Conservation (phyloP, 2,888 invertebrate species). For the Eumerus sabulonum region DNA sequence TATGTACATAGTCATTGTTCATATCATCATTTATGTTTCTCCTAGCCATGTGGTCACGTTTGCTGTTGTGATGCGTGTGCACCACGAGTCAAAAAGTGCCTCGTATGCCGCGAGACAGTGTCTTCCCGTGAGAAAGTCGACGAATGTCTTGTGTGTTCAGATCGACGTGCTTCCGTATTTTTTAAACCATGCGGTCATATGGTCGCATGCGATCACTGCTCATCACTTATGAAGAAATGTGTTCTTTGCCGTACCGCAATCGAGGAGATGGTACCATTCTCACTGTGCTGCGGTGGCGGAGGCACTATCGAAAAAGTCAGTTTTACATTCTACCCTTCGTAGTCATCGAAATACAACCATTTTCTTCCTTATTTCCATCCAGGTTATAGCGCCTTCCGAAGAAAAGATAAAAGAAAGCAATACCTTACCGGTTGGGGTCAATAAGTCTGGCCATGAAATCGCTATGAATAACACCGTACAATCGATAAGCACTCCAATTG, state of each 20-base stretch:
- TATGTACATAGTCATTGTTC: too few relatives aligned
- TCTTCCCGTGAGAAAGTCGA: conserved; percentile 91
- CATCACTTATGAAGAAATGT: conserved; percentile 98
- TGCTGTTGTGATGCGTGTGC: conserved; percentile 96
- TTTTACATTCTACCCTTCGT: conserved; percentile 46
- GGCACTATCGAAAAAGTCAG: conserved; percentile 76
- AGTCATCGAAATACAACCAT: conserved; percentile 53
- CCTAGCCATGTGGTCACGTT: conserved; percentile 93
- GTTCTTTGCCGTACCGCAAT: conserved; percentile 95
- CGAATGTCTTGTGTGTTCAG: conserved; percentile 97
- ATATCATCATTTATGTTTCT: neutral
- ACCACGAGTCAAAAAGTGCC: conserved; percentile 94
- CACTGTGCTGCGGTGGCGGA: conserved; percentile 81
- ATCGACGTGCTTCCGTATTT: conserved; percentile 93
- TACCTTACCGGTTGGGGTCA: conserved; percentile 72
- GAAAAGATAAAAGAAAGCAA: conserved; percentile 60
- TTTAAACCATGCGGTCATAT: conserved; percentile 98
- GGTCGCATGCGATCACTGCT: conserved; percentile 86
- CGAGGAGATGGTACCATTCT: conserved; percentile 82
- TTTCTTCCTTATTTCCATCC: conserved; percentile 46
- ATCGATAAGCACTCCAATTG: conserved; percentile 73
- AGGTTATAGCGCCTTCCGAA: conserved; percentile 55
- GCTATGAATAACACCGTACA: conserved; percentile 78
- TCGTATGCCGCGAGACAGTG: conserved; percentile 93
- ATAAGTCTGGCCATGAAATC: conserved; percentile 77